A percentile compares a stretch with the other conserved stretches of the same genome.
These are phyloP conservation scores for Phyllopteryx taeniolatus DNA, from an alignment of 2,113 vertebrate genomes.

Conservation along the genomic window DNA sequence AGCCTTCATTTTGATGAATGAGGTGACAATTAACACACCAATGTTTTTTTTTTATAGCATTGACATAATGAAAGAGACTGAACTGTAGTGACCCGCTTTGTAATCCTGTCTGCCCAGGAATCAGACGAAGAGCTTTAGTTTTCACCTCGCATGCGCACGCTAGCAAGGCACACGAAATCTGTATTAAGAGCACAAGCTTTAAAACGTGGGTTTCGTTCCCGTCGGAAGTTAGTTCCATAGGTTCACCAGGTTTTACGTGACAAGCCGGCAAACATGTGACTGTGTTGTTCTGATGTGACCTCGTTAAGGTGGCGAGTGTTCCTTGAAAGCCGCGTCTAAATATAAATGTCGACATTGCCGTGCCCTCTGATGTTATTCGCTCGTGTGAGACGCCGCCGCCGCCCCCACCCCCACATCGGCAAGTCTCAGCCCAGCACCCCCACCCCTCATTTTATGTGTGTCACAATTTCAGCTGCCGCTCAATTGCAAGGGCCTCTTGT, in stretches of 20 bases:
- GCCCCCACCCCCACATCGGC: background rate
- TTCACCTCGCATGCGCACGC: too few relatives aligned
- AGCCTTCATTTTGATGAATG: too few relatives aligned
- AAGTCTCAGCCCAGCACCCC: background rate
- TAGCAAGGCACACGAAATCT: too few relatives aligned
- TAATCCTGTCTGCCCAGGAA: too few relatives aligned
- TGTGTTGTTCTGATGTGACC: background rate
- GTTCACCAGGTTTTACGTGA: background rate
- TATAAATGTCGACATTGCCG: constrained; percentile 17
- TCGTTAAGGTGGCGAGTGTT: background rate
- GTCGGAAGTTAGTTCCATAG: too few relatives aligned
- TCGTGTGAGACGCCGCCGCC: constrained; percentile 3
- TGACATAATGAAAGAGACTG: too few relatives aligned
- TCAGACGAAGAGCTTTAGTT: too few relatives aligned
- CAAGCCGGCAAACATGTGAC: background rate
- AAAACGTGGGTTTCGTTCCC: too few relatives aligned
- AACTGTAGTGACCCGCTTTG: too few relatives aligned
- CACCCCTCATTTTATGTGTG: background rate
- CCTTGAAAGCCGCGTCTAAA: constrained; percentile 33
- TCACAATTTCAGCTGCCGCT: background rate
- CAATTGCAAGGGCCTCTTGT: background rate
- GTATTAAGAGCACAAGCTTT: too few relatives aligned
- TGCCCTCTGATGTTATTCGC: constrained; percentile 31
- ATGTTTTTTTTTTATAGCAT: too few relatives aligned
- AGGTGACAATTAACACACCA: too few relatives aligned